Evolutionary conservation across 2,113 vertebrate species (phyloP), one percentile per base, ranked within the genome.

Genomic region (Sylvilagus bachmani): DNA sequence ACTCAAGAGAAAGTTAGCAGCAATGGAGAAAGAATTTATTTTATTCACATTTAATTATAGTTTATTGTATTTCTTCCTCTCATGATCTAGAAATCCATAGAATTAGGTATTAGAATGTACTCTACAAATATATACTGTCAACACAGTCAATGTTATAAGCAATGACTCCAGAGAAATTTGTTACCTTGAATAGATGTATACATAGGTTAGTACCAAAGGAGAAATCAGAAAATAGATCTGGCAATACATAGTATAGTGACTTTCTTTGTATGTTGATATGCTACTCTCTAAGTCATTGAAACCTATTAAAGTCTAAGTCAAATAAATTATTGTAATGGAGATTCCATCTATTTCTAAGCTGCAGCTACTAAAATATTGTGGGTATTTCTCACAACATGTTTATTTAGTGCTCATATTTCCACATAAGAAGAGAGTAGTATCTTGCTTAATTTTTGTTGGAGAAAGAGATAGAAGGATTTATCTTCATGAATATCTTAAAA

Each of bases 151-250:
- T 19, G 87, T 93, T 36, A 90, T 58, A 73, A 85, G 87, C 73
- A 29, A 6, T 19, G 87, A 44, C 3, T 70, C 61, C 49, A 66
- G 58, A 87, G 25, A 91, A 9, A 87, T 84, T 44, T 77, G 49
- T 33, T 87, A 2, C 24, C 19, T 93, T 80, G 13, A 9, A 25
- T 67, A 86, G 33, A 10, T 70, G 19, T 14, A 79, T 29, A 79
- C 33, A 44, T 93, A 71, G 16, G 55, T 74, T 87, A 91, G 33
- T 85, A 58, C 25, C 92, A 10, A 92, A 75, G 49, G 36, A 86
- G 38, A 93, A 93, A 88, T 85, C 8, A 89, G 69, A 95, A 95
- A 79, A 91, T 21, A 93, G 27, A 74, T 81, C 16, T 81, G 90
- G 24, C 2, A 49, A 70, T 88, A n/a, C 5, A 77, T 55, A 74